Conservation (phyloP, 2,797 vertebrate genomes). For the Menidia menidia region DNA sequence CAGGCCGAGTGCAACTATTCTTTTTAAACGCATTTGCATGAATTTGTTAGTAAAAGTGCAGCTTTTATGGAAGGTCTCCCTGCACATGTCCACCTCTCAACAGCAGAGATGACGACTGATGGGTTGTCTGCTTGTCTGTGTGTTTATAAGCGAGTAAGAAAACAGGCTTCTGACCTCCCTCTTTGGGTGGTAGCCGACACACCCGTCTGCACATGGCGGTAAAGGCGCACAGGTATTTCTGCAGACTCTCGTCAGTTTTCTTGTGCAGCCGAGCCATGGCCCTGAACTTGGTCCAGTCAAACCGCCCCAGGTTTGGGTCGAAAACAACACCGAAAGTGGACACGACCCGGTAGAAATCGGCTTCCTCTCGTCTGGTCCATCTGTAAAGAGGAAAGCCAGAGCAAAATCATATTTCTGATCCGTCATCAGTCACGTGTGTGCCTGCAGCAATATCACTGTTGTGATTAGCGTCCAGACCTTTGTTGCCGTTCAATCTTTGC, state of each 20-base stretch:
- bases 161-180: constrained; percentile 83
- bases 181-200: constrained; percentile 94
- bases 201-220: constrained; percentile 97
- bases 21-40: neutral
- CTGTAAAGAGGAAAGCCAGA: constrained; percentile 64
- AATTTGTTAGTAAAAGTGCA: too few species aligned
- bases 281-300: constrained; percentile 99
- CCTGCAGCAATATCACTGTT: neutral
- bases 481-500: constrained; percentile 98
- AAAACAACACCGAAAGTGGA: constrained; percentile 99
- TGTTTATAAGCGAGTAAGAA: constrained; percentile 1
- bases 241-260: constrained; percentile 96
- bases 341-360: constrained; percentile 97
- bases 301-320: constrained; percentile 91
- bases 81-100: neutral
- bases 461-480: constrained; percentile 82
- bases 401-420: neutral
- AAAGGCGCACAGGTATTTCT: constrained; percentile 96
- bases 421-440: too few species aligned
- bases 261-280: constrained; percentile 98
- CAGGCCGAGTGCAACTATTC: neutral
- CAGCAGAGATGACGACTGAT: constrained; percentile 6
- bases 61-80: too few species aligned
- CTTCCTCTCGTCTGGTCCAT: constrained; percentile 98
- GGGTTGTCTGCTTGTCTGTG: neutral